Conservation (phyloP, 1,140 invertebrate genomes). For the Drosophila ohnishii region DNA sequence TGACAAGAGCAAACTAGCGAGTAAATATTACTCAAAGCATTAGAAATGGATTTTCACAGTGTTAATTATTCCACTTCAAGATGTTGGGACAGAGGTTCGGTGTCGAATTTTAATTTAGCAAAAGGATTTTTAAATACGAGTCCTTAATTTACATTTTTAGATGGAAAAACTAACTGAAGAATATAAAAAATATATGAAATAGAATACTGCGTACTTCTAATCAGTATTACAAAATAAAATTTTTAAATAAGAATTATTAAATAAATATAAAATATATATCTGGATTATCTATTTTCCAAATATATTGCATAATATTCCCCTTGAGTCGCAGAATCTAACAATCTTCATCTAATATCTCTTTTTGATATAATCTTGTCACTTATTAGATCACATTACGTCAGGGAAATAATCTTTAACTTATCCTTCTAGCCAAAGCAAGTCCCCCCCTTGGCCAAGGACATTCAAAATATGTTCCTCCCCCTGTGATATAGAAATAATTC, state of each 20-base stretch:
- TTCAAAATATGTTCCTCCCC: slow-evolving; percentile 62
- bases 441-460: slow-evolving; percentile 26
- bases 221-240: too few species aligned
- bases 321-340: neutral
- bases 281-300: too few species aligned
- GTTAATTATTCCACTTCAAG: slow-evolving; percentile 22
- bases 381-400: slow-evolving; percentile 19
- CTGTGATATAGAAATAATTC: slow-evolving; percentile 41
- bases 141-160: neutral
- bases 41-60: slow-evolving; percentile 63
- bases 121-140: neutral
- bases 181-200: too few species aligned
- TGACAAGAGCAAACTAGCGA: slow-evolving; percentile 41
- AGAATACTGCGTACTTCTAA: too few species aligned
- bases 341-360: neutral
- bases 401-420: slow-evolving; percentile 25
- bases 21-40: slow-evolving; percentile 66
- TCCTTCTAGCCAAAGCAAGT: neutral
- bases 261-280: too few species aligned
- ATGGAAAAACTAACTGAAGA: neutral
- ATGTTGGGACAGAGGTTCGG: slow-evolving; percentile 18
- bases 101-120: slow-evolving; percentile 35
- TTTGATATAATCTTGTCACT: slow-evolving; percentile 29
- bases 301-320: slow-evolving; percentile 1
- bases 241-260: too few species aligned